These are phyloP conservation scores for Dolichoris vasculosae DNA, from an alignment of 1,140 invertebrate species.

Conservation along the genomic window DNA sequence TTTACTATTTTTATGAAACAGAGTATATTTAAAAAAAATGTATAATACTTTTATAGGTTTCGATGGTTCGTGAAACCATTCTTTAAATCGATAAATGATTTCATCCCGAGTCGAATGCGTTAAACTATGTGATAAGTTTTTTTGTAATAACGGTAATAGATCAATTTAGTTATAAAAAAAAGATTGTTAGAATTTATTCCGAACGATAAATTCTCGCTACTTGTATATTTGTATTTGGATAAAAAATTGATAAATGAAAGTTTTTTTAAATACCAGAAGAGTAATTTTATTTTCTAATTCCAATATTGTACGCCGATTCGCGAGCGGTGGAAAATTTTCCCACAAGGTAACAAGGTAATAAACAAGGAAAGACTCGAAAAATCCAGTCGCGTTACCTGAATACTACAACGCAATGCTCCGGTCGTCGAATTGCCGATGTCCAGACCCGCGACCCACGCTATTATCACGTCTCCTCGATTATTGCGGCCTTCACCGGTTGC, in stretches of 20 bases:
- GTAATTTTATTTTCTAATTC: neutral
- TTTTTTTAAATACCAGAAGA: neutral
- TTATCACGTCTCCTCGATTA: constrained; percentile 62
- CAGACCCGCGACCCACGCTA: constrained; percentile 69
- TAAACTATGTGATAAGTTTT: neutral
- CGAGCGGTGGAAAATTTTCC: neutral
- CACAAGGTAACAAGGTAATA: neutral
- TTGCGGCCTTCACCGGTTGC: constrained; percentile 52
- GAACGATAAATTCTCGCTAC: neutral
- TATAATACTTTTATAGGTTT: constrained; percentile 2
- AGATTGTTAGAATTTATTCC: neutral
- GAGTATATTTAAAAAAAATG: constrained; percentile 6
- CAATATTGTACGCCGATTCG: no score
- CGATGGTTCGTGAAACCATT: neutral
- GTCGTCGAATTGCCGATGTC: constrained; percentile 61
- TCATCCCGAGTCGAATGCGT: constrained; percentile 1
- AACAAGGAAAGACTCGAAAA: neutral
- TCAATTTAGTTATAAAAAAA: neutral
- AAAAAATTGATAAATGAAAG: no score
- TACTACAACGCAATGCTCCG: constrained; percentile 64
- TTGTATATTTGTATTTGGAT: neutral
- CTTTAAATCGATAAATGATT: neutral
- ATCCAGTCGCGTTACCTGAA: constrained; percentile 61
- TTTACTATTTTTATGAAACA: constrained; percentile 17
- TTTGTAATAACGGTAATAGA: constrained; percentile 1